phyloP scores from a whole-genome alignment of 2,797 vertebrate genomes.

The Scyliorhinus canicula region DNA sequence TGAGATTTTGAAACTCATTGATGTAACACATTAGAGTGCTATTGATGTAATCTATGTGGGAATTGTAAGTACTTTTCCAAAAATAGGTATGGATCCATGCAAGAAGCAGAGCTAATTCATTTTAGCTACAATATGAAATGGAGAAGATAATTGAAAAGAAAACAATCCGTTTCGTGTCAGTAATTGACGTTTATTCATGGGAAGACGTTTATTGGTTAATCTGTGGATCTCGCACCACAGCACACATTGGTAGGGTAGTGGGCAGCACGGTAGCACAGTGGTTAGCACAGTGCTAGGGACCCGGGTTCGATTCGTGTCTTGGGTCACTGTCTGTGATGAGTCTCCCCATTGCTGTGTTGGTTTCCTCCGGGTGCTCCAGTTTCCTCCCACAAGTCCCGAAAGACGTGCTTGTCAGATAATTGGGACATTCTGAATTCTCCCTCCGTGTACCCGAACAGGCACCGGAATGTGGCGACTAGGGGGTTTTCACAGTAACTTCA shows the following conservation, averaged over 20 bases:
- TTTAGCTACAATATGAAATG: neutral
- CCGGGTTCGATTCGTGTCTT: too few species aligned
- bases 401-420: too few species aligned
- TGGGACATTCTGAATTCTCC: too few species aligned
- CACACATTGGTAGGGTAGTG: neutral
- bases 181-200: neutral
- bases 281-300: too few species aligned
- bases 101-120: neutral
- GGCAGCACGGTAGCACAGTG: too few species aligned
- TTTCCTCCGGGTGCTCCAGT: too few species aligned
- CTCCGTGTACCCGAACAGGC: too few species aligned
- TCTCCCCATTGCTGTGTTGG: too few species aligned
- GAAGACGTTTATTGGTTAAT: neutral
- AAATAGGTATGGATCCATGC: neutral
- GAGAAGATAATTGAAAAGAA: neutral
- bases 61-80: neutral
- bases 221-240: neutral
- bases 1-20: neutral
- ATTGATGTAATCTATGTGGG: neutral
- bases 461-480: too few species aligned
- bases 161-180: neutral
- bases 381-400: too few species aligned
- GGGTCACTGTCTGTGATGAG: too few species aligned
- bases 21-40: neutral
- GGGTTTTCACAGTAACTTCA: too few species aligned